Evolutionary conservation across 1,140 invertebrate species (phyloP).

Genomic region (Mercenaria mercenaria): DNA sequence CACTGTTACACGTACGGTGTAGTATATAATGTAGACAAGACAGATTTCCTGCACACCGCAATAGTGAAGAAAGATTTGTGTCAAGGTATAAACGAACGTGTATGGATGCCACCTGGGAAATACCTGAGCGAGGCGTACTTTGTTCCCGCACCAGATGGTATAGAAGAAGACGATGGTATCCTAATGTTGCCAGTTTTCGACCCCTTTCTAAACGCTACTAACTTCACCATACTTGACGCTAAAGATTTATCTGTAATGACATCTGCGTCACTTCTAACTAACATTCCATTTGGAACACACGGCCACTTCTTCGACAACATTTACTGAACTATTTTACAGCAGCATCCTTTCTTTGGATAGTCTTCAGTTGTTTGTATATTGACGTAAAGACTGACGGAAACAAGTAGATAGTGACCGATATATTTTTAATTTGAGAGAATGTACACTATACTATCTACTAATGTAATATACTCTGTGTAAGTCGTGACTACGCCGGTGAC

Average conservation of each 20-base stretch:
- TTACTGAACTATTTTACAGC: background rate
- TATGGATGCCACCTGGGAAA: conserved; percentile 71
- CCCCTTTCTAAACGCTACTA: conserved; percentile 66
- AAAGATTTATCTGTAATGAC: conserved; percentile 72
- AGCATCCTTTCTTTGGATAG: too few species aligned
- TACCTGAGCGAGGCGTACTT: conserved; percentile 81
- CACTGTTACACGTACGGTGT: conserved; percentile 82
- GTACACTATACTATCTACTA: too few species aligned
- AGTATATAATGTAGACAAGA: conserved; percentile 78
- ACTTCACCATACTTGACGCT: conserved; percentile 79
- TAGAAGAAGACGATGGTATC: conserved; percentile 82
- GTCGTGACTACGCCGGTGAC: too few species aligned
- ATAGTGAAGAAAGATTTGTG: conserved; percentile 83
- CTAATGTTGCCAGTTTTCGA: conserved; percentile 79
- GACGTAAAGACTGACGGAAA: too few species aligned
- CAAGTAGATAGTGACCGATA: too few species aligned
- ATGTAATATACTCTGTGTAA: too few species aligned
- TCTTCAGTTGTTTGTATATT: too few species aligned
- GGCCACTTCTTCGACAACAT: conserved; percentile 77
- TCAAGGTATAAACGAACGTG: conserved; percentile 61
- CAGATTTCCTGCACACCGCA: conserved; percentile 72
- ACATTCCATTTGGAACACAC: conserved; percentile 80
- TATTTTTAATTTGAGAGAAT: too few species aligned
- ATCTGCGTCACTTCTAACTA: conserved; percentile 73
- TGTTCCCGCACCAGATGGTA: conserved; percentile 70